Conservation (phyloP, 2,797 vertebrate genomes). For the Rhabdophis nuchalis region DNA sequence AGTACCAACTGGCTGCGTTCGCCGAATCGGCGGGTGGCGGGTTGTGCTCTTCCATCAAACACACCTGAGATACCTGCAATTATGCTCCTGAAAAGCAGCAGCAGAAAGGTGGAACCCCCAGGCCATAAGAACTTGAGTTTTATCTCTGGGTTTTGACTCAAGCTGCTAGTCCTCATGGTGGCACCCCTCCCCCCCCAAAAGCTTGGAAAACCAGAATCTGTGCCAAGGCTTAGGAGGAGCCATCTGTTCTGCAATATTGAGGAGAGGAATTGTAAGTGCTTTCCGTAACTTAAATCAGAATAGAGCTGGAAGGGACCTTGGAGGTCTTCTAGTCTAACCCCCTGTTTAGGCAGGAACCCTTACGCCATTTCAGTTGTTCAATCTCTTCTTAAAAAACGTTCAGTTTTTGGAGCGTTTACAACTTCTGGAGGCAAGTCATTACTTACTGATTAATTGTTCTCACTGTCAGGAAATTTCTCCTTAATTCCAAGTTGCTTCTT, state of each 20-base stretch:
- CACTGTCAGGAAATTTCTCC: too few relatives aligned
- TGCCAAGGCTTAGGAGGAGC: not conserved
- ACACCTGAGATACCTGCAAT: not conserved
- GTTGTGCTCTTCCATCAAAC: not conserved
- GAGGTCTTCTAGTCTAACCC: too few relatives aligned
- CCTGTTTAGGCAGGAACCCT: too few relatives aligned
- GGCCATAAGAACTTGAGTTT: not conserved
- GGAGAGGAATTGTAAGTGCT: not conserved
- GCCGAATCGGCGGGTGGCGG: not conserved
- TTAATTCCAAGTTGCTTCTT: too few relatives aligned
- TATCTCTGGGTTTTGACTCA: not conserved
- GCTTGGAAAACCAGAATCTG: not conserved
- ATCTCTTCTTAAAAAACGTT: too few relatives aligned
- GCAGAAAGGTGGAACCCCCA: too few relatives aligned
- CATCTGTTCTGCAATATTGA: not conserved
- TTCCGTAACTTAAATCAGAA: not conserved
- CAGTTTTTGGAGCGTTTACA: too few relatives aligned
- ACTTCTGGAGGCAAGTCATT: too few relatives aligned
- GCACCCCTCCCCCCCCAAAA: too few relatives aligned
- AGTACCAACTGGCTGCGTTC: slow-evolving; percentile 22
- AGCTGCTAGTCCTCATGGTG: not conserved
- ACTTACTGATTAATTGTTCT: too few relatives aligned
- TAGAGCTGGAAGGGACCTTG: too few relatives aligned
- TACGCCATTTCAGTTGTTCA: too few relatives aligned
- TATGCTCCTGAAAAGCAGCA: not conserved